Evolutionary conservation across 2,888 invertebrate species (phyloP).

Genomic region (Ariolimax columbianus): DNA sequence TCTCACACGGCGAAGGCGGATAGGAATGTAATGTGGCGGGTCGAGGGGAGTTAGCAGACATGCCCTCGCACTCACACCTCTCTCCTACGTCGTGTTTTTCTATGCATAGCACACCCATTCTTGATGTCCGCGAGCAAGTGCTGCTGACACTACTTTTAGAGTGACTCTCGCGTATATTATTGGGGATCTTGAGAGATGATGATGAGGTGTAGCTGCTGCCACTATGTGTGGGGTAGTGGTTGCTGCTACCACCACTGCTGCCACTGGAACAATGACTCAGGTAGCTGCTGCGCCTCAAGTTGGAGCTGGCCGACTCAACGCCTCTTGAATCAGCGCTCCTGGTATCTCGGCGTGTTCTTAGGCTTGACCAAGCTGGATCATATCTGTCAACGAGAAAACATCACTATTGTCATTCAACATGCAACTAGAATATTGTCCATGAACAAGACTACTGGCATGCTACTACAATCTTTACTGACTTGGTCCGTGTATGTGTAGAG

Average conservation of each 20-base stretch:
- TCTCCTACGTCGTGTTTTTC: conserved; percentile 41
- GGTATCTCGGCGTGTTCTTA: conserved; percentile 41
- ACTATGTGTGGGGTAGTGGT: conserved; percentile 12
- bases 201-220: conserved; percentile 28
- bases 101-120: conserved; percentile 50
- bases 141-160: conserved; percentile 9
- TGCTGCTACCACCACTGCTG: conserved; percentile 32
- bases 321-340: conserved; percentile 27
- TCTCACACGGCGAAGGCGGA: conserved; percentile 23
- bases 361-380: conserved; percentile 32
- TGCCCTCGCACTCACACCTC: conserved; percentile 32
- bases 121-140: neutral
- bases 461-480: too few relatives aligned
- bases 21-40: conserved; percentile 44
- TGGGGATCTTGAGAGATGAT: conserved; percentile 9
- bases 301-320: neutral
- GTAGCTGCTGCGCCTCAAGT: conserved; percentile 11
- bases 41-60: conserved; percentile 41
- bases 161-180: conserved; percentile 13
- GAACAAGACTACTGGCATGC: too few relatives aligned
- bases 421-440: too few relatives aligned
- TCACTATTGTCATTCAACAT: too few relatives aligned
- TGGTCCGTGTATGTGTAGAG: too few relatives aligned
- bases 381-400: conserved; percentile 40
- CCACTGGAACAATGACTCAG: conserved; percentile 7